Evolutionary conservation across 2,113 vertebrate genomes (phyloP), one percentile per base, ranked within the genome.

Genomic region (Thalassarche chlororhynchos): DNA sequence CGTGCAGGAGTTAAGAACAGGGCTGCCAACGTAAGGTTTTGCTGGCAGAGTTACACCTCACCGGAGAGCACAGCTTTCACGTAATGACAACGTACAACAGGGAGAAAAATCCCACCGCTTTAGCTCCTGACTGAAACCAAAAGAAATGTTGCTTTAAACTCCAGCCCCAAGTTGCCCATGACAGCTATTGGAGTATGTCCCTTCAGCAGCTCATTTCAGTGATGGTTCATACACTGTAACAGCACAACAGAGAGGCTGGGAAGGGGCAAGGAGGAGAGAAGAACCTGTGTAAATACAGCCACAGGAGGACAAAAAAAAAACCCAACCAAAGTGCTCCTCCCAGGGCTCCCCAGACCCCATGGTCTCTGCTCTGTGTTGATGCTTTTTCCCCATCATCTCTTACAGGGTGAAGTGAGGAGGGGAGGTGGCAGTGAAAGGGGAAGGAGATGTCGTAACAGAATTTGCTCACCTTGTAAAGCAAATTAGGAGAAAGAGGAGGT

Each of bases 391-490:
- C 40, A 87, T 20, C 31, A 18, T 20, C 24, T 36, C 82, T 55
- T 15, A 57, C 16, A 72, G 31, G 9, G 9, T 49, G 42, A 82
- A 64, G 78, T 13, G 24, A 46, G 75, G 10, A 42, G 26, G 18
- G 46, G 61, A 91, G 34, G 84, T 62, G 40, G 71, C 68, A 75
- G 52, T 42, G 83, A 52, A 75, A 71, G 38, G 84, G 34, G 82
- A 74, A 76, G 34, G 40, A 84, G 28, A 61, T 8, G 9, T 91
- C 66, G 3, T 24, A 95, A 70, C 2, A 5, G 55, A 85, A 95
- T 87, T 92, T 79, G 81, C 86, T 90, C 65, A 55, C 79, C 93
- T 93, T 84, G 78, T 85, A 96, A 96, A 91, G 66, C 68, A 94
- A 90, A 68, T 65, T 93, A 85, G 69, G 47, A 90, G 34, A 47